Conservation (phyloP, 2,113 vertebrate species). For the Xenopus borealis region DNA sequence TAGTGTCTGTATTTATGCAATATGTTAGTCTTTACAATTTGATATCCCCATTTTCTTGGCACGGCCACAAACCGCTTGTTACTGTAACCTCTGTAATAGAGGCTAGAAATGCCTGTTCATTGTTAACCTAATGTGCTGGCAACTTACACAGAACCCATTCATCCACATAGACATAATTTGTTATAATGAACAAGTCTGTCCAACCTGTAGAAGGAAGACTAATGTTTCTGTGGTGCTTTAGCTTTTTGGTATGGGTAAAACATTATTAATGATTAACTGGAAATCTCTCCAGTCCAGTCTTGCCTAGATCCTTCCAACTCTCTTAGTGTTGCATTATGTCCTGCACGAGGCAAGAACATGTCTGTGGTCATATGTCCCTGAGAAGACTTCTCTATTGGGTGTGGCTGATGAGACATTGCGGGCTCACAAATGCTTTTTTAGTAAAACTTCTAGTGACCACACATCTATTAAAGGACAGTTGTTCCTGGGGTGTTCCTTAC, state of each 20-base stretch:
- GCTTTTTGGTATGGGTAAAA: neutral
- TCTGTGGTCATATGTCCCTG: too few relatives aligned
- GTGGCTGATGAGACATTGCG: too few relatives aligned
- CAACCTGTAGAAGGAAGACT: slow-evolving; percentile 14
- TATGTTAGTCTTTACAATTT: neutral
- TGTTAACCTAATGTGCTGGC: slow-evolving; percentile 35
- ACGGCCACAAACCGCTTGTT: slow-evolving; percentile 31
- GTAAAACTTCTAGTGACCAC: too few relatives aligned
- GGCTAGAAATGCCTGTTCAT: slow-evolving; percentile 29
- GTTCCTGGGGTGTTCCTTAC: too few relatives aligned
- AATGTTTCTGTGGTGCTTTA: neutral
- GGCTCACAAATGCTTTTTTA: too few relatives aligned
- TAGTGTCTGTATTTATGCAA: neutral
- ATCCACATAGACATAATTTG: slow-evolving; percentile 36
- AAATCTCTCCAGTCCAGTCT: too few relatives aligned
- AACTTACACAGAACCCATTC: slow-evolving; percentile 24
- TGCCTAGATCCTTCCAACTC: too few relatives aligned
- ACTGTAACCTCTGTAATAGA: slow-evolving; percentile 41
- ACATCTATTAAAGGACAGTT: too few relatives aligned
- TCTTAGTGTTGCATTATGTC: too few relatives aligned
- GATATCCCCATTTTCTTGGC: slow-evolving; percentile 19
- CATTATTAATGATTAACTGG: too few relatives aligned
- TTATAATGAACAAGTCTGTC: slow-evolving; percentile 18
- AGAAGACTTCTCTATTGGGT: too few relatives aligned
- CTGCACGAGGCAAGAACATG: too few relatives aligned